These are phyloP conservation scores for Drosophila rellima DNA, from an alignment of 2,888 invertebrate species.

Conservation along the genomic window DNA sequence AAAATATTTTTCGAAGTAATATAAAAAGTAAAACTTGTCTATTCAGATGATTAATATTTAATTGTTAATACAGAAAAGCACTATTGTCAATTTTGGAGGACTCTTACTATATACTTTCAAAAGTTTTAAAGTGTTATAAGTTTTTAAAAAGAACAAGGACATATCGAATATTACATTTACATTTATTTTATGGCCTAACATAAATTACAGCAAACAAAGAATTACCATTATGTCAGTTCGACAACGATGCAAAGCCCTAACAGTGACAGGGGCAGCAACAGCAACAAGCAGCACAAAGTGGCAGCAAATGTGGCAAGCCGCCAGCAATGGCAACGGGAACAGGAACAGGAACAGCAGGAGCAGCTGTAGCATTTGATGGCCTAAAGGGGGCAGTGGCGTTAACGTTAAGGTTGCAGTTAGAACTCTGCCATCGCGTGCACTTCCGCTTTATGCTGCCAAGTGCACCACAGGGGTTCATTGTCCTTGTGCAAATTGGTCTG, in stretches of 20 bases:
- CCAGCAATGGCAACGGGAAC: slow-evolving; percentile 48
- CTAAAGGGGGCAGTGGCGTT: slow-evolving; percentile 17
- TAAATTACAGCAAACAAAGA: slow-evolving; percentile 70
- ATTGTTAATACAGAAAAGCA: too few relatives aligned
- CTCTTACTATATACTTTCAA: not conserved
- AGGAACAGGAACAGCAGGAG: slow-evolving; percentile 22
- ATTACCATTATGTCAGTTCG: slow-evolving; percentile 65
- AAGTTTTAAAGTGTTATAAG: not conserved
- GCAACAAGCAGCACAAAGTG: slow-evolving; percentile 31
- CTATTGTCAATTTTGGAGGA: too few relatives aligned
- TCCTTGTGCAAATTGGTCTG: slow-evolving; percentile 80
- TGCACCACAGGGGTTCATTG: slow-evolving; percentile 82
- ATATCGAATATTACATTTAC: slow-evolving; percentile 33
- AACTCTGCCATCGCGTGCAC: slow-evolving; percentile 36
- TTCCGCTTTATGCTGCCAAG: slow-evolving; percentile 65
- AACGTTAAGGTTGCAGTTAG: slow-evolving; percentile 33
- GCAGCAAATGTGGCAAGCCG: slow-evolving; percentile 67
- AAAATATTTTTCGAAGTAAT: too few relatives aligned
- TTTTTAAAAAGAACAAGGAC: not conserved
- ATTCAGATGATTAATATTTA: too few relatives aligned
- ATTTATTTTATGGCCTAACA: slow-evolving; percentile 73
- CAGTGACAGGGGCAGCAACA: slow-evolving; percentile 42
- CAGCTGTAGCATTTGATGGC: slow-evolving; percentile 19
- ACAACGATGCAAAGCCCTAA: slow-evolving; percentile 47
- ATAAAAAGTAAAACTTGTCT: too few relatives aligned